Evolutionary conservation across 2,797 vertebrate species (phyloP).

Genomic region (Eremophila alpestris): DNA sequence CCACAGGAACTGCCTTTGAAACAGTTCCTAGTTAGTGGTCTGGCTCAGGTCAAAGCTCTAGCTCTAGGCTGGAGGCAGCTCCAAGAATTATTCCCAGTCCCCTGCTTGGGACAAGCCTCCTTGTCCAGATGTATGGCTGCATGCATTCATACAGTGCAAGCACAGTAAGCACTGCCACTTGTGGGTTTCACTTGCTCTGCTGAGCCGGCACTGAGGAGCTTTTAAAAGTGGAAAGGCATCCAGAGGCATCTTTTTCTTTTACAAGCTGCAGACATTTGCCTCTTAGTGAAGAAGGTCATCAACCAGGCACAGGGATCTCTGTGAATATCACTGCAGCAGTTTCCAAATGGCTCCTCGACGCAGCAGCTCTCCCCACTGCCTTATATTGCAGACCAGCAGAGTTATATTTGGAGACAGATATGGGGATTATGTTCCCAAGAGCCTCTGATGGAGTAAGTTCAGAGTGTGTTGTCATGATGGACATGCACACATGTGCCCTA

Average conservation of each 20-base stretch:
- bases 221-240: conserved; percentile 62
- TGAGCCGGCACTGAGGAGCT: conserved; percentile 1
- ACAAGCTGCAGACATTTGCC: conserved; percentile 69
- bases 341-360: conserved; percentile 30
- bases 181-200: neutral
- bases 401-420: conserved; percentile 85
- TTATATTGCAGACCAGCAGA: conserved; percentile 53
- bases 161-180: neutral
- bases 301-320: conserved; percentile 36
- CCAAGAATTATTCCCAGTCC: neutral
- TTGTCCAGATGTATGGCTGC: neutral
- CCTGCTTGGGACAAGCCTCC: neutral
- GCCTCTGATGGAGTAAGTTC: conserved; percentile 72
- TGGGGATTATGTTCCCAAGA: conserved; percentile 78
- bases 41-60: neutral
- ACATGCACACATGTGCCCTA: conserved; percentile 77
- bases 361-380: conserved; percentile 39
- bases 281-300: conserved; percentile 65
- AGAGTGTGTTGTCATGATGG: conserved; percentile 72
- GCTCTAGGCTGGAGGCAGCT: neutral
- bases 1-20: neutral
- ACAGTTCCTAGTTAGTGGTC: neutral
- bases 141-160: neutral
- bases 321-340: conserved; percentile 29
- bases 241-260: conserved; percentile 67